Base-by-base conservation (phyloP, 2,888 invertebrate genomes). In the Patella ulyssiponensis region DNA sequence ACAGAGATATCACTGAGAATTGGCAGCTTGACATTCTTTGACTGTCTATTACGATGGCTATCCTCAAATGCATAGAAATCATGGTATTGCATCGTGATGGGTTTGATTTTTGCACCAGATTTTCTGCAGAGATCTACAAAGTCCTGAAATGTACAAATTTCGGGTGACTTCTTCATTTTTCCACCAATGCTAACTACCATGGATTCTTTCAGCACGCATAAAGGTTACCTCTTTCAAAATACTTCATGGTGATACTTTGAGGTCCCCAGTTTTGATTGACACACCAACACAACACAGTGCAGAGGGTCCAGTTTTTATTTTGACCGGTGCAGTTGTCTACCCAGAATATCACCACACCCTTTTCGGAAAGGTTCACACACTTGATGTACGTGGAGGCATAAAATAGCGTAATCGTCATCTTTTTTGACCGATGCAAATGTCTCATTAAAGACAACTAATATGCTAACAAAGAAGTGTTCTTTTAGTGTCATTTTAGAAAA, bases 391-490 rank as follows among this genome's bases (percentile, higher is more conserved):
- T 20, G 1, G n/a, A n/a, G 1, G 58, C 15, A 14, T 58, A 11
- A 1, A 1, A 58, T 1, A 58, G n/a, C 7, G 11, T 1, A 3
- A 58, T 1, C 1, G 0, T 9, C 5, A 9, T 11, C 1, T 1
- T 3, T 14, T 58, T 3, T n/a, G 7, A 5, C 1, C 12, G 5
- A 5, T 58, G 7, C 5, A 9, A 9, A 3, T 9, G n/a, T n/a
- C n/a, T n/a, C n/a, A n/a, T n/a, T n/a, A n/a, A n/a, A n/a, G 11
- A 58, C 58, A n/a, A 58, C n/a, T 1, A 58, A 3, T 3, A n/a
- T 17, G 9, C 15, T 15, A n/a, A 14, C 17, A 17, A 58, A 58
- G 1, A 14, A 14, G 11, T n/a, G n/a, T 20, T 58, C 58, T 17
- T 9, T 58, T 1, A 11, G 5, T 1, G 17, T n/a, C 0, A 58